These are phyloP conservation scores for Cnemophilus loriae DNA, from an alignment of 2,113 vertebrate species.

Conservation along the genomic window DNA sequence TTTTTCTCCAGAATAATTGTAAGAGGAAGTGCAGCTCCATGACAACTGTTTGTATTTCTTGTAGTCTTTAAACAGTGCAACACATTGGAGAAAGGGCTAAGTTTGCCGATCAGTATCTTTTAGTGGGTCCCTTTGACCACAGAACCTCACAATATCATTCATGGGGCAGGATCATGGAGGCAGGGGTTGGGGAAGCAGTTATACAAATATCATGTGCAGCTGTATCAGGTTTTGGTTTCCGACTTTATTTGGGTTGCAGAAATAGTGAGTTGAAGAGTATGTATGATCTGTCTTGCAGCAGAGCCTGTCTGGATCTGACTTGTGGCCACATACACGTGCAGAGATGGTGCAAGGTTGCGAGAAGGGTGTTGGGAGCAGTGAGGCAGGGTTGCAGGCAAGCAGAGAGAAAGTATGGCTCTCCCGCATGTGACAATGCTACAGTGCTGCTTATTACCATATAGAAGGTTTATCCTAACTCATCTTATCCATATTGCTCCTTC, in stretches of 20 bases:
- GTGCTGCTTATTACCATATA: background rate
- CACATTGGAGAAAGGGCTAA: background rate
- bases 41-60: constrained; percentile 20
- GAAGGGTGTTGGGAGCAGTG: background rate
- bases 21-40: constrained; percentile 38
- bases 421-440: background rate
- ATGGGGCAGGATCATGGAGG: too few species aligned
- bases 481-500: background rate
- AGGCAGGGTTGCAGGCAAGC: background rate
- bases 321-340: fast-evolving
- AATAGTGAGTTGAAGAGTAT: background rate
- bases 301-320: background rate
- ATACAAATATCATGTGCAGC: background rate
- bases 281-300: background rate
- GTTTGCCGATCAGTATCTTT: background rate
- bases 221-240: background rate
- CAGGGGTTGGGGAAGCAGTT: background rate
- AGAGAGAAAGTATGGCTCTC: background rate
- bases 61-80: background rate
- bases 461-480: background rate
- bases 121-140: background rate
- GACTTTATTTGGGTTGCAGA: background rate
- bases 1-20: background rate
- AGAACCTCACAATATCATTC: background rate
- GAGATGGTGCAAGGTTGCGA: background rate